Evolutionary conservation across 92 coral and sea anemone species (phyloP), one percentile per base, ranked within the genome.

Genomic region (Porites divaricata): DNA sequence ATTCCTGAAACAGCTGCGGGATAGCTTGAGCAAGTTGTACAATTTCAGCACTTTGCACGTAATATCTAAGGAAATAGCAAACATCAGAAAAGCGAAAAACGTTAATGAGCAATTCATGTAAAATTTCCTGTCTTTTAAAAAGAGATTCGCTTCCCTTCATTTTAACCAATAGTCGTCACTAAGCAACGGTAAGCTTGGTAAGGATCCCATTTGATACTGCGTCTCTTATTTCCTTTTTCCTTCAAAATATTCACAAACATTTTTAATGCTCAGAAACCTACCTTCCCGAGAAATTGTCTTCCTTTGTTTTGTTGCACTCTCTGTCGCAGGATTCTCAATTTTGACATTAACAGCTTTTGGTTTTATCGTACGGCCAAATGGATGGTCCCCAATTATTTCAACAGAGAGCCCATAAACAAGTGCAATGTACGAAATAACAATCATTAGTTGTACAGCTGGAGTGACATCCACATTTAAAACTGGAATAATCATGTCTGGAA

Each of bases 401-500:
- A 83, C 76, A 16, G 72, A 81, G 24, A 91, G 89, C 67, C 81
- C 77, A 45, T 84, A 91, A 9, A 81, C 51, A 61, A 88, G 64
- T 26, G 89, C 94, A 75, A 91, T 12, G 26, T 91, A 91, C 0
- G 89, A 79, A 23, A 85, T 70, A 56, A 83, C 63, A 14, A 91
- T 67, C 28, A 91, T 67, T 9, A 79, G 49, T 70, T 88, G 82
- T 10, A 83, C 80, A 6, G 88, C 28, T 73, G 89, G 83, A 22
- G 94, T 83, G 10, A 88, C 50, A 69, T 91, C 86, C 82, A 87
- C 25, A 74, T 91, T 91, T 1, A 91, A 19, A 4, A 91, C 3
- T 41, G 91, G 91, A 19, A 90, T 23, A 67, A 89, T 72, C 89
- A 85, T 89, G 28, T 51, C 63, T 63, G 4, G 0, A 21, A 12